Base-by-base conservation (phyloP, 2,797 vertebrate species). In the Hoplostethus mediterraneus region DNA sequence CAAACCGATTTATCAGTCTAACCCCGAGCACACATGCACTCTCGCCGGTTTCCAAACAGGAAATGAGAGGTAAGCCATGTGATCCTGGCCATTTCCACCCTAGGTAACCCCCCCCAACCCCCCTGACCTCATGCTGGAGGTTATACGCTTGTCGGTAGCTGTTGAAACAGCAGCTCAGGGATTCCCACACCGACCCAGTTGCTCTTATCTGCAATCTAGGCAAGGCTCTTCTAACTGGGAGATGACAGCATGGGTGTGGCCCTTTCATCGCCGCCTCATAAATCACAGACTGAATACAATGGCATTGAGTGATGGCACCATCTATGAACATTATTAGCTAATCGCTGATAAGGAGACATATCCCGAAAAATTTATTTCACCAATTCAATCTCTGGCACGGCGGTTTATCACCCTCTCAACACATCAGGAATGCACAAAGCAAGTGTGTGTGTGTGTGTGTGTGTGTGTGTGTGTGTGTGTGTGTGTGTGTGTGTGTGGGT, bases 81-180 rank as follows among this genome's bases (percentile, higher is more conserved):
- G 74, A 78, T 70, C 10, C 66, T 1, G 21, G 21, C 21, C 21
- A 21, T 21, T 21, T 21, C 21, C 42, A 72, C 4, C 28, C 48
- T 17, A 13, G 30, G 7, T 56, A 56, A 40, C 14, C 42, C 67
- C 67, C 62, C 48, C 53, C 40, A 45, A 30, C 30, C 38, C 12
- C 13, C 21, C 30, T 62, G 67, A 88, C 76, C 73, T 82, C 73
- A 79, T 52, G 6, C 65, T 33, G n/a, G 57, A 82, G 63, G 80
- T 60, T 77, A 60, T 6, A 10, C 55, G 48, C 63, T 45, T 52
- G 31, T 33, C 0, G 33, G 1, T 4, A 6, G 33, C 1, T 33
- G 33, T 4, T 4, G 33, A 21, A 21, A 21, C 21, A 21, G 21
- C 21, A 21, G 28, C 38, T 59, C 25, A 47, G 67, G 54, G 68